Percentiles rank a stretch among this genome's conserved stretches.
phyloP scores from a whole-genome alignment of 1,140 invertebrate species.

The Pogonomyrmex barbatus region DNA sequence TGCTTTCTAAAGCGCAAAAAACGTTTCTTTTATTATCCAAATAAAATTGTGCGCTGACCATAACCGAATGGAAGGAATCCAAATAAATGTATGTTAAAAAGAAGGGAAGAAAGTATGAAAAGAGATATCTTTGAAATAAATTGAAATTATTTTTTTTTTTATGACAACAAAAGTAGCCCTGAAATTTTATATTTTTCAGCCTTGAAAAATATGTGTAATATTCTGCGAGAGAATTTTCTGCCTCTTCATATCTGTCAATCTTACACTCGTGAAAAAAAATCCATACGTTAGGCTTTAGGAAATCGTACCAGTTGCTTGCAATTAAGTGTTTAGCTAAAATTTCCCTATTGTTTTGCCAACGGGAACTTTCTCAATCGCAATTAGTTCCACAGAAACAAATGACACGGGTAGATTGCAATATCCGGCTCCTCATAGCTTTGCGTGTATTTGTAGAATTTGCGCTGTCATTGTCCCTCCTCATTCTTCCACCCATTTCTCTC shows the following conservation, averaged over 20 bases:
- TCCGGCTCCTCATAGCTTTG: slow-evolving; percentile 13
- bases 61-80: background rate
- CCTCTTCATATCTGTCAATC: background rate
- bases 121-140: background rate
- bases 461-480: background rate
- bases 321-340: slow-evolving; percentile 26
- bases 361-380: slow-evolving; percentile 1
- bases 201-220: background rate
- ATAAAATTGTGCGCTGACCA: slow-evolving; percentile 13
- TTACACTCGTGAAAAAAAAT: background rate
- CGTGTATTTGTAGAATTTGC: slow-evolving; percentile 48
- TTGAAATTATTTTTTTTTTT: background rate
- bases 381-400: slow-evolving; percentile 22
- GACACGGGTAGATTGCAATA: slow-evolving; percentile 51
- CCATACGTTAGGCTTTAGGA: background rate
- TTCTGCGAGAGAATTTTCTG: background rate
- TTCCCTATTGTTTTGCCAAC: slow-evolving; percentile 12
- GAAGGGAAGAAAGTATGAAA: background rate
- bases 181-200: background rate
- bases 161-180: background rate
- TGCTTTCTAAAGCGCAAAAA: background rate
- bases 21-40: slow-evolving; percentile 13
- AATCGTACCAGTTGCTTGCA: background rate
- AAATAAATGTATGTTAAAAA: background rate
- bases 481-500: background rate